These are phyloP conservation scores for Myodes glareolus DNA, from an alignment of 2,113 vertebrate species.

Conservation along the genomic window DNA sequence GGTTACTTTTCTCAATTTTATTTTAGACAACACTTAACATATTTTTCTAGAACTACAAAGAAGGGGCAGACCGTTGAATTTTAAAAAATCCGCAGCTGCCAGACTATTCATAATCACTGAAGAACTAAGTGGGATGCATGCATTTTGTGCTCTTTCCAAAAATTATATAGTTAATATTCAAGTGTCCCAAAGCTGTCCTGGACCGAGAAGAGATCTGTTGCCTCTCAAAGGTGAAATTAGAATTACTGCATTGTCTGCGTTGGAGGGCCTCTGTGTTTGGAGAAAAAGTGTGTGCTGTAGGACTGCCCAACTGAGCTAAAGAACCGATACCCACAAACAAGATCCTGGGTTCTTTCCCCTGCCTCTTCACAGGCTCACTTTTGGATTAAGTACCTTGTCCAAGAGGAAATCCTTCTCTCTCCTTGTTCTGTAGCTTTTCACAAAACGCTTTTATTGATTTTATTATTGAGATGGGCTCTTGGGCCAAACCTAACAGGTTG, in stretches of 20 bases:
- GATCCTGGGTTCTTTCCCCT: neutral
- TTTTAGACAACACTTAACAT: neutral
- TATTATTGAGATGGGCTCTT: neutral
- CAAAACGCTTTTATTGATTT: neutral
- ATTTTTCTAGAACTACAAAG: neutral
- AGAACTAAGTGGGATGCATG: neutral
- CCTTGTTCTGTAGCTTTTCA: neutral
- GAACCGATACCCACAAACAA: neutral
- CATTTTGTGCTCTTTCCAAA: neutral
- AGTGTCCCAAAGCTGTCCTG: neutral
- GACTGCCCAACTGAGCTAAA: no score
- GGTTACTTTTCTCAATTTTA: constrained; percentile 1
- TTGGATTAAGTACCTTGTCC: neutral
- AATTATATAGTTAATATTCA: neutral
- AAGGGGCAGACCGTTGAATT: neutral
- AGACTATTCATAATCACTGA: neutral
- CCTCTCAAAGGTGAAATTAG: neutral
- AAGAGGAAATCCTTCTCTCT: neutral
- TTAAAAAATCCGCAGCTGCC: neutral
- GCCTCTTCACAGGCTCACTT: neutral
- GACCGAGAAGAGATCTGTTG: neutral
- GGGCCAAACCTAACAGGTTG: neutral
- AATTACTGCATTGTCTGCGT: accelerated
- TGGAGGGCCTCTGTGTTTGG: neutral
- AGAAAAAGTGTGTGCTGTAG: accelerated